Percentiles rank a stretch among this genome's conserved stretches.
Conservation (phyloP, 1,140 invertebrate species). For the Geopemphigus sp. region DNA sequence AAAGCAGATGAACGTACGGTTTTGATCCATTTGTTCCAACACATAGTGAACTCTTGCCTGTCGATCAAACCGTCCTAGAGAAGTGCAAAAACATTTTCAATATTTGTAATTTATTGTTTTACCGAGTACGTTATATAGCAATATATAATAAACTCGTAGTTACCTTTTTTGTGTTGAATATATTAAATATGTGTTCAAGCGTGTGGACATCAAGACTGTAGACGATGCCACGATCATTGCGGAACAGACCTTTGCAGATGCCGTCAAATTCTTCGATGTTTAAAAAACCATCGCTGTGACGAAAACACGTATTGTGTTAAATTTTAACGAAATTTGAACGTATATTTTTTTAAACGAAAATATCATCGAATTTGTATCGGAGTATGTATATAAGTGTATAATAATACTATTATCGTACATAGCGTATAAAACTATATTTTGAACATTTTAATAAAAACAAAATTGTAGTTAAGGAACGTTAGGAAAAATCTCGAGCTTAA, state of each 20-base stretch:
- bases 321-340: too few relatives aligned
- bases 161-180: slow-evolving; percentile 56
- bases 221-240: slow-evolving; percentile 80
- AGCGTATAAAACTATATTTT: too few relatives aligned
- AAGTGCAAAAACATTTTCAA: slow-evolving; percentile 49
- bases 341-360: too few relatives aligned
- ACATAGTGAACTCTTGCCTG: slow-evolving; percentile 72
- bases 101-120: neutral
- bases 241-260: slow-evolving; percentile 79
- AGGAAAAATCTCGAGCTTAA: too few relatives aligned
- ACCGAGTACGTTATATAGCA: too few relatives aligned
- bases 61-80: slow-evolving; percentile 73
- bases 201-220: slow-evolving; percentile 73
- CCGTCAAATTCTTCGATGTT: slow-evolving; percentile 75
- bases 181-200: slow-evolving; percentile 61
- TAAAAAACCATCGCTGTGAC: slow-evolving; percentile 71
- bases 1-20: slow-evolving; percentile 59
- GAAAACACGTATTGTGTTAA: slow-evolving; percentile 51
- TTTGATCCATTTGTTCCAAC: slow-evolving; percentile 83
- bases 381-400: too few relatives aligned
- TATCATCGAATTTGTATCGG: too few relatives aligned
- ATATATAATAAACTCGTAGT: too few relatives aligned
- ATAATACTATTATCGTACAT: too few relatives aligned
- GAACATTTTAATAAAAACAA: too few relatives aligned
- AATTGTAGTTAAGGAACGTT: too few relatives aligned